These are phyloP conservation scores for Diadumene lineata DNA, from an alignment of 92 coral and sea anemone species.

Conservation along the genomic window DNA sequence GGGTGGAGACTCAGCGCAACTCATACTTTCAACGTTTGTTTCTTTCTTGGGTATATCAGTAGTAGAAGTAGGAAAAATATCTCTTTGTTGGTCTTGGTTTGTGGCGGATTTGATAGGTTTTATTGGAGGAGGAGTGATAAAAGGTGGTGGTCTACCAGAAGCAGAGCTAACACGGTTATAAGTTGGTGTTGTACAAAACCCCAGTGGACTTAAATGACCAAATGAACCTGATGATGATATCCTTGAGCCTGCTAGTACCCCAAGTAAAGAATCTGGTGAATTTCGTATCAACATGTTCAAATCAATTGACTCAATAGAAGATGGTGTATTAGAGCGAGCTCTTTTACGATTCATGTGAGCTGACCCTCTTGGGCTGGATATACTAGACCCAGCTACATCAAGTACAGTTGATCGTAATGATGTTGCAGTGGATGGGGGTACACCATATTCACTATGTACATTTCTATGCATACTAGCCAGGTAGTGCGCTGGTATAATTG, in stretches of 20 bases:
- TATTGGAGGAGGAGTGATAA: slow-evolving; percentile 79
- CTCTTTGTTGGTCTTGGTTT: slow-evolving; percentile 54
- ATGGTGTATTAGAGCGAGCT: slow-evolving; percentile 86
- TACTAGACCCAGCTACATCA: slow-evolving; percentile 74
- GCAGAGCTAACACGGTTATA: slow-evolving; percentile 55
- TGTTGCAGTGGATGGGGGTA: slow-evolving; percentile 98
- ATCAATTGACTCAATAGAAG: slow-evolving; percentile 96
- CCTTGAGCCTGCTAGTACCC: slow-evolving; percentile 80
- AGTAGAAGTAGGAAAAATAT: slow-evolving; percentile 73
- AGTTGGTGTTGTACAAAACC: slow-evolving; percentile 75
- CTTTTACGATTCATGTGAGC: slow-evolving; percentile 81
- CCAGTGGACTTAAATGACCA: slow-evolving; percentile 92
- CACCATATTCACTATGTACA: slow-evolving; percentile 66
- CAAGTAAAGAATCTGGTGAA: slow-evolving; percentile 94
- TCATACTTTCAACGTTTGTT: slow-evolving; percentile 45
- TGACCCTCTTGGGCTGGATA: slow-evolving; percentile 82
- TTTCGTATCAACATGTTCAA: slow-evolving; percentile 84
- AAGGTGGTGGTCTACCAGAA: slow-evolving; percentile 47
- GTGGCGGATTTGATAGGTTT: slow-evolving; percentile 65
- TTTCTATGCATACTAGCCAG: slow-evolving; percentile 71
- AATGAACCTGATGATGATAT: slow-evolving; percentile 94
- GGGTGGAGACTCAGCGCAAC: slow-evolving; percentile 65
- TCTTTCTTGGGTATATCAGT: slow-evolving; percentile 71
- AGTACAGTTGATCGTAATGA: slow-evolving; percentile 86
- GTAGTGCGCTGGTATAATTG: slow-evolving; percentile 78